Evolutionary conservation across 2,113 vertebrate genomes (phyloP), one percentile per base, ranked within the genome.

Genomic region (Phyllostomus discolor): DNA sequence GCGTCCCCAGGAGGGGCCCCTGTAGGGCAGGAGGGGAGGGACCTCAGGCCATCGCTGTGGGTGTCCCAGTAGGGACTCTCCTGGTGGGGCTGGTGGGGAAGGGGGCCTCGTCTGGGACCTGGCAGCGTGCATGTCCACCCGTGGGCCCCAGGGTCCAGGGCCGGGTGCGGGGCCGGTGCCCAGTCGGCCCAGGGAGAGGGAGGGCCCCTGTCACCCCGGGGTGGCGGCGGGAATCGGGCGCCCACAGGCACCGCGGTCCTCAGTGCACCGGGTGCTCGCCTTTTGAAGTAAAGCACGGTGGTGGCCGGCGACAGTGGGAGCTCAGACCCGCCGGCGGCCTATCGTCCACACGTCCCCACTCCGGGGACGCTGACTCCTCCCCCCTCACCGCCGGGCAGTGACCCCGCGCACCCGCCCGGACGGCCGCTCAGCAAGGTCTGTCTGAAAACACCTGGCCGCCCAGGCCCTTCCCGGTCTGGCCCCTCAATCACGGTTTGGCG

Each of bases 211-310:
- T 28, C 57, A 16, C 2, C 31, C 67, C 3, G 0, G 22, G 24
- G 57, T 9, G 24, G 22, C 22, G 1, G 22, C 57, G 89, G 11
- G 9, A 2, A 78, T 11, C 28, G 7, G 20, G 31, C 1, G 31
- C 0, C 50, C 10, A 17, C 0, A 4, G 46, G 12, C 8, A 5
- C 28, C 4, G 38, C 0, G 2, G 15, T 4, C 33, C 33, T 48
- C 17, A 2, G 0, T 1, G 10, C 41, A 4, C 16, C 22, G 12
- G 41, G 46, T 35, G 12, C 50, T 6, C 28, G 46, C 75, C 84
- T 83, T 50, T 46, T 50, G 19, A n/a, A 38, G 17, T 59, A 85
- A 81, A 64, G 57, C 26, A 15, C n/a, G 41, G 19, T 48, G 4
- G 46, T 48, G 2, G 41, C 48, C 70, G 91, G 26, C 28, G 57